phyloP scores from a whole-genome alignment of 1,140 invertebrate genomes.

The Heliothis virescens region DNA sequence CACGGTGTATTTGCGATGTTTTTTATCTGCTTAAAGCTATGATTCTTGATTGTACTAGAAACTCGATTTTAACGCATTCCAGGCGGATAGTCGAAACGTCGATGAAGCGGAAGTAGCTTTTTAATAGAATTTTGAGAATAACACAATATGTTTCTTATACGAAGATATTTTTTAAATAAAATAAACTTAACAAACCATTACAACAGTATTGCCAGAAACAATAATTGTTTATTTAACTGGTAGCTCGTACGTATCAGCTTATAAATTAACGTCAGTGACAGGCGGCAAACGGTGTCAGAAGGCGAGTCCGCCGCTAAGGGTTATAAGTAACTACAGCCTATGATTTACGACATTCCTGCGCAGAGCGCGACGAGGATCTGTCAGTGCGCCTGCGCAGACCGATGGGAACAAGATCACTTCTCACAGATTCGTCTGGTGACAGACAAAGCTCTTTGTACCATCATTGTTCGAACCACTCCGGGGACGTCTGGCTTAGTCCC shows the following conservation, averaged over 20 bases:
- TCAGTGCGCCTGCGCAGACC: slow-evolving; percentile 58
- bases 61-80: slow-evolving; percentile 2
- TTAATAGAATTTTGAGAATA: too few relatives aligned
- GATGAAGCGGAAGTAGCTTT: neutral
- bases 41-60: neutral
- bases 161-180: neutral
- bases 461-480: slow-evolving; percentile 49
- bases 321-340: slow-evolving; percentile 54
- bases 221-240: slow-evolving; percentile 51
- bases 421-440: slow-evolving; percentile 65
- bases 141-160: too few relatives aligned
- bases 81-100: neutral
- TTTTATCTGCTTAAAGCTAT: slow-evolving; percentile 8
- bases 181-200: neutral
- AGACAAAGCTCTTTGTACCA: slow-evolving; percentile 65
- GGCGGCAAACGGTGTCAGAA: slow-evolving; percentile 44
- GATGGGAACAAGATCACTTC: slow-evolving; percentile 72
- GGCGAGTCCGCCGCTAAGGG: slow-evolving; percentile 51
- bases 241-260: slow-evolving; percentile 41
- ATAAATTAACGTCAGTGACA: slow-evolving; percentile 45
- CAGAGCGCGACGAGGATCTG: slow-evolving; percentile 52
- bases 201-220: slow-evolving; percentile 1
- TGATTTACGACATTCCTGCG: slow-evolving; percentile 78
- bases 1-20: slow-evolving; percentile 36
- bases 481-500: neutral